These are phyloP conservation scores for Dallia pectoralis DNA, from an alignment of 2,797 vertebrate species.

Conservation along the genomic window DNA sequence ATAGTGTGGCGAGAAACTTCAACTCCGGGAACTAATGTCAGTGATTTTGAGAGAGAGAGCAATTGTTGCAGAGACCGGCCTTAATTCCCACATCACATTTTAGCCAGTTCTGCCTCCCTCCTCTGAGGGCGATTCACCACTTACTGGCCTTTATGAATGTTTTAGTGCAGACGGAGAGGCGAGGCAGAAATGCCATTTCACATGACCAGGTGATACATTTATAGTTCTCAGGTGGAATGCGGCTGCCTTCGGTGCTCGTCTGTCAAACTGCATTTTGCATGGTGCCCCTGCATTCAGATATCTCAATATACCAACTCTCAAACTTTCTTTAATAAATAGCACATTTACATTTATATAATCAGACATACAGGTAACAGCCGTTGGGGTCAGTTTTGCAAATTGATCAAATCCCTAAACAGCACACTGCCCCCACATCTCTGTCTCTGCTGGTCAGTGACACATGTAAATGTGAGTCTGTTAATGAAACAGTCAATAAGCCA, in stretches of 20 bases:
- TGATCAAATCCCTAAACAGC: conserved; percentile 11
- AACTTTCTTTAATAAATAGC: neutral
- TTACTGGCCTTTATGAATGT: conserved; percentile 68
- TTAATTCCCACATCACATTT: conserved; percentile 49
- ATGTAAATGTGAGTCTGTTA: conserved; percentile 74
- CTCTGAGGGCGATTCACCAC: conserved; percentile 49
- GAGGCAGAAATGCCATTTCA: conserved; percentile 48
- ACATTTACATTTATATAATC: conserved; percentile 15
- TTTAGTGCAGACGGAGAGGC: conserved; percentile 37
- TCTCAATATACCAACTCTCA: neutral
- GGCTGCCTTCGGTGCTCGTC: neutral
- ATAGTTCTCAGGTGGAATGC: neutral
- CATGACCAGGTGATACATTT: conserved; percentile 48
- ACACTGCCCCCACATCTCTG: conserved; percentile 19
- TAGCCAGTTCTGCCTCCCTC: conserved; percentile 40
- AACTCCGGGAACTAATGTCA: conserved; percentile 64
- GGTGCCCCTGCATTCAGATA: neutral
- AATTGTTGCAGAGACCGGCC: conserved; percentile 41
- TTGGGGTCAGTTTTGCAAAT: conserved; percentile 21
- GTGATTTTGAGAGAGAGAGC: conserved; percentile 58
- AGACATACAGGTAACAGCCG: conserved; percentile 26
- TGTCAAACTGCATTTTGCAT: conserved; percentile 2
- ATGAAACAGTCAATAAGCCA: conserved; percentile 79
- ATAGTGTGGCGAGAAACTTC: conserved; percentile 58
- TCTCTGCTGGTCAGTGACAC: conserved; percentile 53